Evolutionary conservation across 2,797 vertebrate species (phyloP).

Genomic region (Sternotherus odoratus): DNA sequence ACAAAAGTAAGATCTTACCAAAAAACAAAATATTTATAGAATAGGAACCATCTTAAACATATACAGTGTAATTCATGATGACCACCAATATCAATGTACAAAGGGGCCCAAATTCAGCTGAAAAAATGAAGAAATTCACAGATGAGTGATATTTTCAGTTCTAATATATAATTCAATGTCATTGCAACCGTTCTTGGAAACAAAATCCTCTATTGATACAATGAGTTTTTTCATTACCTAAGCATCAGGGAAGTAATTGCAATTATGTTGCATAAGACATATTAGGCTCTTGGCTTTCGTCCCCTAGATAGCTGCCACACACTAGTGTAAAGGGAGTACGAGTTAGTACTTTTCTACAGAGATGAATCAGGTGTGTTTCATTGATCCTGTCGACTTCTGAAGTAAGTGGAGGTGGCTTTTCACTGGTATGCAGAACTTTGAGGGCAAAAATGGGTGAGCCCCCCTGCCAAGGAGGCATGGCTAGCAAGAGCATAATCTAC

Average conservation of each 20-base stretch:
- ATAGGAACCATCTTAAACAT: conserved; percentile 6
- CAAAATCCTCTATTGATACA: neutral
- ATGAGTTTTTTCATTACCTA: neutral
- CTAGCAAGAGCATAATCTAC: neutral
- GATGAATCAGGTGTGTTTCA: neutral
- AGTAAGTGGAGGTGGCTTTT: neutral
- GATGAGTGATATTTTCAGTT: neutral
- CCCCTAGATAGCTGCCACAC: conserved; percentile 16
- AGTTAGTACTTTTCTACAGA: accelerated
- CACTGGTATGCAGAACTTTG: neutral
- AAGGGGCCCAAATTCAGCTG: neutral
- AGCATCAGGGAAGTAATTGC: conserved; percentile 1
- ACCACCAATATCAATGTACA: neutral
- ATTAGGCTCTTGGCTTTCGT: neutral
- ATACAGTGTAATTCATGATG: neutral
- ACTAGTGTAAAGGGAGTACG: neutral
- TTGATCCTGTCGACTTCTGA: neutral
- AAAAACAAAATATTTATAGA: conserved; percentile 1
- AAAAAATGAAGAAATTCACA: neutral
- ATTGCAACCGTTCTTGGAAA: neutral
- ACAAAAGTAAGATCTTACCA: conserved; percentile 44
- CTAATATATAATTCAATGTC: neutral
- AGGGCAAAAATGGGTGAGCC: neutral
- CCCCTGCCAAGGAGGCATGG: neutral
- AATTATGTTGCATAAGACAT: neutral